Base-by-base conservation (phyloP, 2,797 vertebrate species). In the Poecilia picta region DNA sequence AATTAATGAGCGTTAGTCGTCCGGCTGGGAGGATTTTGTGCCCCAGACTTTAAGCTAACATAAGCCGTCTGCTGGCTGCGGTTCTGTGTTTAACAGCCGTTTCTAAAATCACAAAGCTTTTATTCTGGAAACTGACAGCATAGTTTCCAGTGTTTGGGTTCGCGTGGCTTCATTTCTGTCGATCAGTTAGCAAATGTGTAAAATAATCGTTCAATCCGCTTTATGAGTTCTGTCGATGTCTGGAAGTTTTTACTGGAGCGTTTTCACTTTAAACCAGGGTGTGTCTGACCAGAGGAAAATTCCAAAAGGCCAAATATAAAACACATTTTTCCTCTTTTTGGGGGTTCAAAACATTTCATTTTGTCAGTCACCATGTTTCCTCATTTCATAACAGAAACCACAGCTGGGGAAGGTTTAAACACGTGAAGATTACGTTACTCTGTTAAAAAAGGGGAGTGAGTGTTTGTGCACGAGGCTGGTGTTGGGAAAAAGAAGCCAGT, bases 171-270 rank as follows among this genome's bases (percentile, higher is more conserved):
- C 53, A 78, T 51, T 59, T 64, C 62, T 43, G 51, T 86, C 80
- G 75, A 87, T 80, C 49, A 16, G 33, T 80, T 80, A 13, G 46
- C 82, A 78, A 72, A 76, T 66, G 72, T 77, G 83, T 43, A 82
- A 77, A 78, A 51, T 73, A 49, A 80, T 73, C 57, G 41, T 78
- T 68, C 39, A 39, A 71, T 77, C 74, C 41, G 85, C 81, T 84
- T 81, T 84, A 70, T 77, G 85, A 86, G 78, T 33, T 86, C 75
- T 88, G 84, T 92, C 82, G 88, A 88, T 84, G 91, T 91, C 93
- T 93, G 91, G 90, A 83, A 83, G 86, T 81, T 93, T 95, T 94
- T 89, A 91, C 81, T 90, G 86, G 87, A 85, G 77, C 83, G 46
- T 81, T 92, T 91, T 74, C 82, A 73, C 74, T 80, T 91, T 92